Percentiles rank a stretch among this genome's conserved stretches.
These are phyloP conservation scores for Drosophila demipolita DNA, from an alignment of 2,888 invertebrate species.

Conservation along the genomic window DNA sequence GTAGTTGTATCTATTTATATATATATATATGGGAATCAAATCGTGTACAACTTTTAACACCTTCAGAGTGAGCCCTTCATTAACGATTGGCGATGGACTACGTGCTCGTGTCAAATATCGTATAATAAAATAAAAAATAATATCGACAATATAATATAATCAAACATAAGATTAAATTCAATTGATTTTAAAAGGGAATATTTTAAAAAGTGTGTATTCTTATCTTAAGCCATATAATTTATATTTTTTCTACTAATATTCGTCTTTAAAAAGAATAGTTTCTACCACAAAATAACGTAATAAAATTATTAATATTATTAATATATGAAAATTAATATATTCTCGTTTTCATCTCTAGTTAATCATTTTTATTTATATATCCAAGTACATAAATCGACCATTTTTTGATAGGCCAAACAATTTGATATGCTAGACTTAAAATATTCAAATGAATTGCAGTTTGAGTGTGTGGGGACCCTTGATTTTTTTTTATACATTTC, in stretches of 20 bases:
- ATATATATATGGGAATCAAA: conserved; percentile 29
- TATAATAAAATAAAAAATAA: not conserved
- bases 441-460: conserved; percentile 45
- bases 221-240: not conserved
- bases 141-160: not conserved
- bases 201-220: not conserved
- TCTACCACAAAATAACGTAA: too few relatives aligned
- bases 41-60: conserved; percentile 54
- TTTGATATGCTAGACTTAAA: conserved; percentile 35
- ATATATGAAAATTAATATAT: not conserved
- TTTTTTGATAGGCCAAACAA: conserved; percentile 29
- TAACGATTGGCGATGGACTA: conserved; percentile 43
- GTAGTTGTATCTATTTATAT: not conserved
- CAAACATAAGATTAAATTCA: not conserved
- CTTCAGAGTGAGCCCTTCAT: conserved; percentile 60
- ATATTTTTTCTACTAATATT: not conserved
- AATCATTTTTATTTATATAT: conserved; percentile 10
- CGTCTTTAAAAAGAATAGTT: not conserved
- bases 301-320: too few relatives aligned
- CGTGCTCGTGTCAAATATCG: conserved; percentile 8
- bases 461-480: conserved; percentile 24
- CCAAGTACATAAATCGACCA: conserved; percentile 9
- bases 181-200: not conserved
- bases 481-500: conserved; percentile 27
- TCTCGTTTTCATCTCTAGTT: conserved; percentile 5